phyloP scores from a whole-genome alignment of 2,797 vertebrate species.

The Sandelia bainsii region DNA sequence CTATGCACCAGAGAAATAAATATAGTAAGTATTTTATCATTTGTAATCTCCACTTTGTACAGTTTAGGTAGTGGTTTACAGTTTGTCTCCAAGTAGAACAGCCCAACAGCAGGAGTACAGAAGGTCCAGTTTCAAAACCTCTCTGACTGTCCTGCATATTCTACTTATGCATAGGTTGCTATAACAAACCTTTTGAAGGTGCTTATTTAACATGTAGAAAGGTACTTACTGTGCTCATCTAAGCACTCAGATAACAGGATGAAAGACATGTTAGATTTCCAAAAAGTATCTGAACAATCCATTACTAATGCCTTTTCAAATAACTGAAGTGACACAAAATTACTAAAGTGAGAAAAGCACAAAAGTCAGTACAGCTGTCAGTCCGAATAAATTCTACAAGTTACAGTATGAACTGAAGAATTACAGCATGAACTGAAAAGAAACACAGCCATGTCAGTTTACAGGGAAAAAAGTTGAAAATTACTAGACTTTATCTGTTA shows the following conservation, averaged over 20 bases:
- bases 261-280: constrained; percentile 9
- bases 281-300: constrained; percentile 28
- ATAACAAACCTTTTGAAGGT: constrained; percentile 4
- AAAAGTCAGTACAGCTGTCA: constrained; percentile 9
- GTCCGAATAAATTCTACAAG: not conserved
- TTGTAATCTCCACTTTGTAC: not conserved
- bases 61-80: not conserved
- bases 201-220: constrained; percentile 7
- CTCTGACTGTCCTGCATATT: not conserved
- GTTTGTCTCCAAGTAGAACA: constrained; percentile 2
- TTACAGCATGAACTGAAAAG: not conserved
- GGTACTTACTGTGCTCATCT: constrained; percentile 16
- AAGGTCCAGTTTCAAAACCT: constrained; percentile 22
- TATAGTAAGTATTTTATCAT: constrained; percentile 9
- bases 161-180: not conserved
- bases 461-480: not conserved
- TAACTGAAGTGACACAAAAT: constrained; percentile 2
- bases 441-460: constrained; percentile 12
- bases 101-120: not conserved
- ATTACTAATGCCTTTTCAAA: constrained; percentile 24
- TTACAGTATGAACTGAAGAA: constrained; percentile 2
- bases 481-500: not conserved
- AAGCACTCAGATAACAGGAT: constrained; percentile 11
- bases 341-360: constrained; percentile 6
- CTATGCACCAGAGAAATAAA: not conserved